phyloP scores from a whole-genome alignment of 2,888 invertebrate species.

The Carterocephalus palaemon region DNA sequence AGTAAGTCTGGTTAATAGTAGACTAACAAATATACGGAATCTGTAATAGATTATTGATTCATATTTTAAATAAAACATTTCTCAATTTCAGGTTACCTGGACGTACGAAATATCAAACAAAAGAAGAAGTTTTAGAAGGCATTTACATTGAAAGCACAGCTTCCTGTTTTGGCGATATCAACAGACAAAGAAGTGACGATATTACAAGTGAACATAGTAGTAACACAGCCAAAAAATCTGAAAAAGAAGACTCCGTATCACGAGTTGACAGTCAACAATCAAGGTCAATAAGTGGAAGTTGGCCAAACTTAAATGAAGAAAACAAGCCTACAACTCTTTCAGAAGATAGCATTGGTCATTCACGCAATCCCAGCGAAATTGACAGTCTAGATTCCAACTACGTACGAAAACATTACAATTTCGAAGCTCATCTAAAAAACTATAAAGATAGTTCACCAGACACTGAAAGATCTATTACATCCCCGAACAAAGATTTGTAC shows the following conservation, averaged over 20 bases:
- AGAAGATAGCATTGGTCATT: slow-evolving; percentile 73
- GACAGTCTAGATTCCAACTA: slow-evolving; percentile 80
- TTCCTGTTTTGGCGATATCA: slow-evolving; percentile 74
- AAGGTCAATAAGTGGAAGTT: slow-evolving; percentile 67
- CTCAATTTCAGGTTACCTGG: slow-evolving; percentile 60
- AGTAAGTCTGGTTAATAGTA: no score
- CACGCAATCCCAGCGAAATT: slow-evolving; percentile 75
- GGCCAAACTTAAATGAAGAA: slow-evolving; percentile 71
- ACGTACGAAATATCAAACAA: slow-evolving; percentile 72
- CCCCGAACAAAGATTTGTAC: slow-evolving; percentile 65
- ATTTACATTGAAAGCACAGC: slow-evolving; percentile 75
- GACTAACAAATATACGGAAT: no score
- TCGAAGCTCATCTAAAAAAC: slow-evolving; percentile 67
- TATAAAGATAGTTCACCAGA: slow-evolving; percentile 73
- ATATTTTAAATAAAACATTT: not conserved
- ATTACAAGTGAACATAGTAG: slow-evolving; percentile 39
- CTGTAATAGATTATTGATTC: no score
- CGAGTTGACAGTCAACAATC: slow-evolving; percentile 60
- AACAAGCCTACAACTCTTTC: slow-evolving; percentile 62
- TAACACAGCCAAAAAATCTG: slow-evolving; percentile 39
- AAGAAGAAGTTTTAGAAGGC: slow-evolving; percentile 73
- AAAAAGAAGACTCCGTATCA: slow-evolving; percentile 59
- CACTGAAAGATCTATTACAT: slow-evolving; percentile 58
- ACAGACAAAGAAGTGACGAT: slow-evolving; percentile 60
- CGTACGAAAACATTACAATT: slow-evolving; percentile 77